These are phyloP conservation scores for Climacteris rufus DNA, from an alignment of 2,113 vertebrate genomes.

Conservation along the genomic window DNA sequence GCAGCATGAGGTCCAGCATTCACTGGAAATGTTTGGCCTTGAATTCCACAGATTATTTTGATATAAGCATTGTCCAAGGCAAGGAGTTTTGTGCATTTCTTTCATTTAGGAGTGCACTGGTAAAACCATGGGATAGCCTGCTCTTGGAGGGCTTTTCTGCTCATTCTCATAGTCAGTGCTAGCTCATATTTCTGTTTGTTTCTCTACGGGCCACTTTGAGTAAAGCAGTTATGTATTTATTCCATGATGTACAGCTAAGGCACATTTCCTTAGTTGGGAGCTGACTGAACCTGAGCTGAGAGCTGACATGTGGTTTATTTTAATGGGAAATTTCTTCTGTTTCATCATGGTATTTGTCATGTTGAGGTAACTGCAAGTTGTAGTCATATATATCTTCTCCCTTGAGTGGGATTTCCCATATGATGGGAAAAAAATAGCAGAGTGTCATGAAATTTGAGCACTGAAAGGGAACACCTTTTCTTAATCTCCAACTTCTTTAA, in stretches of 20 bases:
- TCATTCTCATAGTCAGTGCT: neutral
- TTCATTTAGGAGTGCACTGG: neutral
- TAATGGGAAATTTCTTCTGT: constrained; percentile 55
- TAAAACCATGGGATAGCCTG: neutral
- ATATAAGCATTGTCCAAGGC: neutral
- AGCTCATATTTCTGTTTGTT: constrained; percentile 59
- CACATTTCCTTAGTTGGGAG: neutral
- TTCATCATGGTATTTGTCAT: constrained; percentile 52
- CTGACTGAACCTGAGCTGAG: neutral
- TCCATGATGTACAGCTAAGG: constrained; percentile 22
- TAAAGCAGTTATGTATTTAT: constrained; percentile 29
- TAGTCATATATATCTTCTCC: neutral
- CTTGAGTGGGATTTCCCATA: constrained; percentile 15
- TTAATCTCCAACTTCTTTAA: neutral
- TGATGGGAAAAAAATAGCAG: neutral
- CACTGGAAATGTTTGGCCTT: neutral
- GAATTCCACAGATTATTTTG: neutral
- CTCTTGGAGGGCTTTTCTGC: constrained; percentile 1
- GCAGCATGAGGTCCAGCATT: neutral
- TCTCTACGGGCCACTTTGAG: constrained; percentile 23
- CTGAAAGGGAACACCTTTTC: constrained; percentile 21
- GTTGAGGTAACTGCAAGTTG: neutral
- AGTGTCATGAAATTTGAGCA: neutral
- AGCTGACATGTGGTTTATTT: constrained; percentile 62
- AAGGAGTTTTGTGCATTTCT: neutral